Base-by-base conservation (phyloP, 2,888 invertebrate genomes). In the Crepidodera aurea region DNA sequence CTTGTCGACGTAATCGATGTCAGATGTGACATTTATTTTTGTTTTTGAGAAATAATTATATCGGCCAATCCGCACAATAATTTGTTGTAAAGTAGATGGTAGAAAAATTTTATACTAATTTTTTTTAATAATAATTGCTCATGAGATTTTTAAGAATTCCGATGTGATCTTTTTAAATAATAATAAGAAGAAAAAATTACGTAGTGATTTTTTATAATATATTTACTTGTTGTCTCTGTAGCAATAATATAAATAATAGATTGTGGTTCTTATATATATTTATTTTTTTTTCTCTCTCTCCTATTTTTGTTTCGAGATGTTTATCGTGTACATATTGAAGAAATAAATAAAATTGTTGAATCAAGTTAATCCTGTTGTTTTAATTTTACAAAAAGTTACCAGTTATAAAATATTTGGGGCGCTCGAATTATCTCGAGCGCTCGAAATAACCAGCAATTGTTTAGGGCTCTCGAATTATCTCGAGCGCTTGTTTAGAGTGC, bases 111-210 rank as follows among this genome's bases (percentile, higher is more conserved):
- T 48, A 27, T 48, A 48, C 22, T 48, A 34, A 48, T 44, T 51
- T 53, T 53, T 39, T 39, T 27, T n/a, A n/a, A n/a, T n/a, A 53
- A 53, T 27, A 7, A 27, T 18, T 18, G 57, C 48, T 57, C 48
- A 39, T 39, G 48, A 50, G 19, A 48, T 48, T 56, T 27, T 40
- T 13, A 27, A 40, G 27, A 40, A 44, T 32, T 29, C 16, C 19
- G 27, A 54, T 54, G 54, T 54, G 54, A 54, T 54, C 27, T 25
- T 54, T n/a, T 54, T 54, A 40, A 40, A 40, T 44, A 54, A 54
- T 54, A 42, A 27, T n/a, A n/a, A n/a, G n/a, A n/a, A n/a, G n/a
- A n/a, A 12, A 10, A 44, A 54, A 40, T 54, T 53, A 22, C 16
- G 15, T 39, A 15, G 37, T 39, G 53, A 13, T 27, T 10, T 27